Conservation (phyloP, 30 jellyfish, hydroid and myxozoan genomes). For the Sanderia malayensis region DNA sequence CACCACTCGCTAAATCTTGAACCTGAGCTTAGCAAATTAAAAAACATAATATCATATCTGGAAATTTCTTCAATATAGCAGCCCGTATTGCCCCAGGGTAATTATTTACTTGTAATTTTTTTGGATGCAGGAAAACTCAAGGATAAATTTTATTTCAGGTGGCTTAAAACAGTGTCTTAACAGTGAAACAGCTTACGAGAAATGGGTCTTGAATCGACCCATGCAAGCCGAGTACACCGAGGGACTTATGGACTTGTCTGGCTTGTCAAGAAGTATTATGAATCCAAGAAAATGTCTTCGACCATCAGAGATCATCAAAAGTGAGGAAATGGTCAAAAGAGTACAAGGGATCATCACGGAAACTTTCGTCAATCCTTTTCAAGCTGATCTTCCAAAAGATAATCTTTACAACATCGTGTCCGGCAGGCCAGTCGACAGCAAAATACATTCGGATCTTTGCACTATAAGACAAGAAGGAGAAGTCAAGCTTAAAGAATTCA, state of each 20-base stretch:
- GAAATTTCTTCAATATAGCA: slow-evolving; percentile 1
- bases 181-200: slow-evolving; percentile 3
- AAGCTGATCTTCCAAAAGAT: neutral
- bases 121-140: slow-evolving; percentile 3
- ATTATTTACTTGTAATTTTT: neutral
- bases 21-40: neutral
- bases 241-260: neutral
- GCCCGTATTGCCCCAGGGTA: slow-evolving; percentile 8
- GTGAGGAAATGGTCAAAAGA: neutral
- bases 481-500: neutral
- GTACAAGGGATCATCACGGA: neutral
- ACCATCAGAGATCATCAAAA: slow-evolving; percentile 6
- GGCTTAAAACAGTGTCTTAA: slow-evolving; percentile 1
- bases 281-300: slow-evolving; percentile 28
- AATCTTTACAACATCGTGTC: slow-evolving; percentile 6
- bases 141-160: slow-evolving; percentile 14
- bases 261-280: neutral
- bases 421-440: slow-evolving; percentile 6
- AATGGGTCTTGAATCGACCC: slow-evolving; percentile 28
- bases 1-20: slow-evolving; percentile 4
- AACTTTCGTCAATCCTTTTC: slow-evolving; percentile 21
- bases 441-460: neutral
- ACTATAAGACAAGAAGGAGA: neutral
- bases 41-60: neutral
- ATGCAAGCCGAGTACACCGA: slow-evolving; percentile 10